phyloP scores from a whole-genome alignment of 2,113 vertebrate species.

The Hippocampus zosterae region DNA sequence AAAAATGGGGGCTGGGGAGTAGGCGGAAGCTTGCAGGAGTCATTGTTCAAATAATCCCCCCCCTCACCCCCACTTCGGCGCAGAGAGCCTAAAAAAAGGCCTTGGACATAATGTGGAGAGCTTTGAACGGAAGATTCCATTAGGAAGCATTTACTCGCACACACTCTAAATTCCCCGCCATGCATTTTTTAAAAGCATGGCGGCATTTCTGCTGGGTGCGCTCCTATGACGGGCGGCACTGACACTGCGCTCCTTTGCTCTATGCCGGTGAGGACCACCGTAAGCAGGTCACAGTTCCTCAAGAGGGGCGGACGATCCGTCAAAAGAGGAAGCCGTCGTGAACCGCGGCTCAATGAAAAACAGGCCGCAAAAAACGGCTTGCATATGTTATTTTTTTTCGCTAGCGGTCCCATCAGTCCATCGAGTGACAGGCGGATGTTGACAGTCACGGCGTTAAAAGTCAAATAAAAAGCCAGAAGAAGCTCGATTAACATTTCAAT shows the following conservation, averaged over 20 bases:
- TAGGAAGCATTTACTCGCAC: constrained; percentile 4
- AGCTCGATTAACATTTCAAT: neutral
- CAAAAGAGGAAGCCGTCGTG: neutral
- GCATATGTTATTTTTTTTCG: neutral
- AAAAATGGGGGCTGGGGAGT: neutral
- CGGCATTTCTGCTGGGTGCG: neutral
- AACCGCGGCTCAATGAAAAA: neutral
- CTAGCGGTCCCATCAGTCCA: neutral
- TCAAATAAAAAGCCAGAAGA: neutral
- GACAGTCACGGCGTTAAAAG: neutral
- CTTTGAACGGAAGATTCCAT: constrained; percentile 2
- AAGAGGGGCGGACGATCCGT: neutral
- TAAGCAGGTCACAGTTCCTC: neutral
- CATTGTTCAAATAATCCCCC: constrained; percentile 29
- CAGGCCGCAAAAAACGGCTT: neutral
- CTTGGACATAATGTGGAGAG: constrained; percentile 11
- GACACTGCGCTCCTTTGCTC: neutral
- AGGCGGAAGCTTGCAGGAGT: constrained; percentile 15
- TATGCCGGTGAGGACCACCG: neutral
- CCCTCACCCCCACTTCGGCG: constrained; percentile 29
- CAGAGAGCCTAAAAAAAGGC: constrained; percentile 13
- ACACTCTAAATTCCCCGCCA: neutral
- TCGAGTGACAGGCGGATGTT: neutral
- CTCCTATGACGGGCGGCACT: neutral
- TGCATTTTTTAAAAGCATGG: neutral